Evolutionary conservation across 2,113 vertebrate species (phyloP).

Genomic region (Nycticorax nycticorax): DNA sequence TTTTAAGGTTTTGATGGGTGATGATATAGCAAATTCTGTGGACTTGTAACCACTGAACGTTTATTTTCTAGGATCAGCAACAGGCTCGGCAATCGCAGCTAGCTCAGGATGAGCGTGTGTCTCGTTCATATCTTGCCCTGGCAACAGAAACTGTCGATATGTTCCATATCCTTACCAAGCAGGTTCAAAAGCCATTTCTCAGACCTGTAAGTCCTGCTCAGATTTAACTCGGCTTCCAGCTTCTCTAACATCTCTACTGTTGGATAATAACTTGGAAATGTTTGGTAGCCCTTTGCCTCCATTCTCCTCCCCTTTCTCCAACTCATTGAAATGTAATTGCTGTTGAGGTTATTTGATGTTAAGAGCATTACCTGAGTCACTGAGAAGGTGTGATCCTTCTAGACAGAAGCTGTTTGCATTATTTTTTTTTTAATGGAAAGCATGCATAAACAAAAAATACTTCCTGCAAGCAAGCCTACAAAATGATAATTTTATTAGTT

Average conservation of each 20-base stretch:
- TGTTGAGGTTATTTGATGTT: background rate
- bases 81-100: conserved; percentile 96
- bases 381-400: background rate
- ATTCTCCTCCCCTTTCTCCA: background rate
- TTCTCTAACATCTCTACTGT: background rate
- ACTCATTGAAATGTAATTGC: background rate
- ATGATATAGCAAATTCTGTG: background rate
- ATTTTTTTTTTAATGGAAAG: background rate
- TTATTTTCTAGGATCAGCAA: conserved; percentile 88
- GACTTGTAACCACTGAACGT: background rate
- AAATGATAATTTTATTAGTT: background rate
- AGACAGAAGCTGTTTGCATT: background rate
- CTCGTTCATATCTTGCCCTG: conserved; percentile 94
- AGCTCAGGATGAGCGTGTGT: conserved; percentile 95
- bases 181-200: conserved; percentile 99
- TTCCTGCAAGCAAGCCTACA: background rate
- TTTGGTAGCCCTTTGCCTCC: background rate
- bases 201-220: conserved; percentile 87
- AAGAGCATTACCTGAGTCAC: background rate
- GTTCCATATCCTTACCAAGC: conserved; percentile 99
- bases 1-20: background rate
- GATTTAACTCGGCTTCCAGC: background rate
- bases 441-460: background rate
- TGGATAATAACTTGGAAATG: background rate
- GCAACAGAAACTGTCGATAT: conserved; percentile 98